Evolutionary conservation across 2,888 invertebrate genomes (phyloP).

Genomic region (Leptopilina syphax): DNA sequence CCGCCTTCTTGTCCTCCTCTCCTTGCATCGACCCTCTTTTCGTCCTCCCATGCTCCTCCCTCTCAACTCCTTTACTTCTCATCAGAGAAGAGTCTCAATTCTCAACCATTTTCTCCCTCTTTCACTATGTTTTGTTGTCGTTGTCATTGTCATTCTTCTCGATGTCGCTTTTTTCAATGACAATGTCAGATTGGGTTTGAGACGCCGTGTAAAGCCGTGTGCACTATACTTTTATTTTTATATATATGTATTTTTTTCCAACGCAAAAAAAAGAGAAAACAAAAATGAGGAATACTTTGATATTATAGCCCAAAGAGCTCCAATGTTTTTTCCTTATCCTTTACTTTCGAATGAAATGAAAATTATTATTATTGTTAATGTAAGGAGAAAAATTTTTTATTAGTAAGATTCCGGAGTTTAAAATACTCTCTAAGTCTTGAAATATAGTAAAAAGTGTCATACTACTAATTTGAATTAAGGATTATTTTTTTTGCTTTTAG

Average conservation of each 20-base stretch:
- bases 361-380: background rate
- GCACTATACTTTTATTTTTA: conserved; percentile 25
- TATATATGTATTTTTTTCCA: too few relatives aligned
- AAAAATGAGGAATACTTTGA: background rate
- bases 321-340: background rate
- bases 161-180: conserved; percentile 21
- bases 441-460: too few relatives aligned
- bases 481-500: too few relatives aligned
- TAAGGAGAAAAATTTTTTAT: too few relatives aligned
- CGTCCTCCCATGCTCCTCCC: conserved; percentile 44
- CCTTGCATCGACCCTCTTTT: conserved; percentile 43
- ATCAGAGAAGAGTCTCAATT: conserved; percentile 31
- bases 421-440: too few relatives aligned
- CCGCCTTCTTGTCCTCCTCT: conserved; percentile 44
- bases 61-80: conserved; percentile 25
- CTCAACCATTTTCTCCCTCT: conserved; percentile 19
- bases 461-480: too few relatives aligned
- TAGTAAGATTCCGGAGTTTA: too few relatives aligned
- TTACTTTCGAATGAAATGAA: background rate
- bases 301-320: background rate
- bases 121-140: conserved; percentile 17
- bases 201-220: background rate
- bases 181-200: conserved; percentile 25
- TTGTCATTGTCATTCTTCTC: conserved; percentile 35
- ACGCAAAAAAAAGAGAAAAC: conserved; percentile 7